Evolutionary conservation across 2,797 vertebrate species (phyloP).

Genomic region (Mycteria americana): DNA sequence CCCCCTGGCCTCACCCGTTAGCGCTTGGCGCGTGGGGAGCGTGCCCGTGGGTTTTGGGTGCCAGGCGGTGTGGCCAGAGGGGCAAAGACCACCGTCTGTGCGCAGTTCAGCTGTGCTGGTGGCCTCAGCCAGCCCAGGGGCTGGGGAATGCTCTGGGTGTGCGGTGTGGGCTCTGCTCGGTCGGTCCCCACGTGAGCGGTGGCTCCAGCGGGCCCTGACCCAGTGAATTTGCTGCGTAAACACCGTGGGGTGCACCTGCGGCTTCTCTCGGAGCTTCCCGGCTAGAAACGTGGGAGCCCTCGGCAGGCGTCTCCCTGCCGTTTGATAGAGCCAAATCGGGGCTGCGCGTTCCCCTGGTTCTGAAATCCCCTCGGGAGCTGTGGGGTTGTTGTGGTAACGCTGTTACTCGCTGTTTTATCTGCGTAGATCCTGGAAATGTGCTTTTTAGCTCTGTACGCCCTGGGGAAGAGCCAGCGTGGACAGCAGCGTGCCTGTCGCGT

Average conservation of each 20-base stretch:
- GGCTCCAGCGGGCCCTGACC: background rate
- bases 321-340: background rate
- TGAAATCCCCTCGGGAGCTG: background rate
- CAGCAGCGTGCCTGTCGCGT: too few species aligned
- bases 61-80: background rate
- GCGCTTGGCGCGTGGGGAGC: background rate
- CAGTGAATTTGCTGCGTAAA: background rate
- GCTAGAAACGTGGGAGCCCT: background rate
- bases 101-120: background rate
- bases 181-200: fast-evolving
- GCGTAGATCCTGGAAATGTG: background rate
- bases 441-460: background rate
- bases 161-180: fast-evolving
- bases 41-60: background rate
- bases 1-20: background rate
- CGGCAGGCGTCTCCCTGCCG: fast-evolving
- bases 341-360: background rate
- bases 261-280: background rate
- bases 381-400: background rate
- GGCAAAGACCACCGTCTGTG: background rate
- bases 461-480: background rate
- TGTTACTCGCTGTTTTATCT: background rate
- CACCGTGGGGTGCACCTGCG: background rate
- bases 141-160: background rate
- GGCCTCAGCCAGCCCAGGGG: background rate